Percentiles rank a stretch among this genome's conserved stretches.
Conservation (phyloP, 2,888 invertebrate species). For the Corbicula japonica region DNA sequence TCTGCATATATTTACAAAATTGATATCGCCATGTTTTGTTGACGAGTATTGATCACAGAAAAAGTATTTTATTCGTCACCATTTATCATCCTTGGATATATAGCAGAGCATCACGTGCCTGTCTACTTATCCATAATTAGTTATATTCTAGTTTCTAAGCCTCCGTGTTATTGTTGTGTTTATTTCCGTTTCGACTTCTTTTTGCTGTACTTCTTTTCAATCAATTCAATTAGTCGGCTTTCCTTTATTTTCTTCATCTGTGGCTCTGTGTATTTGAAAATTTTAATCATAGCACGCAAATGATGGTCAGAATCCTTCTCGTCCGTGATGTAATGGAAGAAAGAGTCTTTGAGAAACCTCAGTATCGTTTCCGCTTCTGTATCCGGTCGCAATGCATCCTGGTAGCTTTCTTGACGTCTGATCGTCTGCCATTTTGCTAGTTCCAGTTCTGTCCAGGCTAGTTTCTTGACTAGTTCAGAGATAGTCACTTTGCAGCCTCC, state of each 20-base stretch:
- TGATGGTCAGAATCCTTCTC: constrained; percentile 75
- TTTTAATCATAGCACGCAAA: constrained; percentile 82
- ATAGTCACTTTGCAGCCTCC: constrained; percentile 74
- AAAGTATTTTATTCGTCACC: too few relatives aligned
- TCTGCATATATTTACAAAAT: too few relatives aligned
- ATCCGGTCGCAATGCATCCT: constrained; percentile 76
- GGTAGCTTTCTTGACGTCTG: constrained; percentile 79
- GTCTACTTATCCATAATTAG: too few relatives aligned
- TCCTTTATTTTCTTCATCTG: constrained; percentile 79
- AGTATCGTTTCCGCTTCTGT: constrained; percentile 82
- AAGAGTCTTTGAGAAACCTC: constrained; percentile 81
- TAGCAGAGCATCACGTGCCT: too few relatives aligned
- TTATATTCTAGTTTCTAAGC: too few relatives aligned
- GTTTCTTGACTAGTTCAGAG: constrained; percentile 79
- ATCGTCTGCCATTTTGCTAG: constrained; percentile 84
- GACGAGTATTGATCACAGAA: too few relatives aligned
- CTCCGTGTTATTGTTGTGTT: background rate
- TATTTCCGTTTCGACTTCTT: constrained; percentile 34
- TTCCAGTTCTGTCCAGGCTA: constrained; percentile 80
- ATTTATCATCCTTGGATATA: too few relatives aligned
- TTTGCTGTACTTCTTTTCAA: constrained; percentile 50
- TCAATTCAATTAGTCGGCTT: constrained; percentile 51
- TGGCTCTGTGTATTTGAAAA: constrained; percentile 79
- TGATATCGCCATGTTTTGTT: too few relatives aligned
- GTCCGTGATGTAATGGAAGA: constrained; percentile 83